Base-by-base conservation (phyloP, 2,113 vertebrate genomes). In the Jacana jacana region DNA sequence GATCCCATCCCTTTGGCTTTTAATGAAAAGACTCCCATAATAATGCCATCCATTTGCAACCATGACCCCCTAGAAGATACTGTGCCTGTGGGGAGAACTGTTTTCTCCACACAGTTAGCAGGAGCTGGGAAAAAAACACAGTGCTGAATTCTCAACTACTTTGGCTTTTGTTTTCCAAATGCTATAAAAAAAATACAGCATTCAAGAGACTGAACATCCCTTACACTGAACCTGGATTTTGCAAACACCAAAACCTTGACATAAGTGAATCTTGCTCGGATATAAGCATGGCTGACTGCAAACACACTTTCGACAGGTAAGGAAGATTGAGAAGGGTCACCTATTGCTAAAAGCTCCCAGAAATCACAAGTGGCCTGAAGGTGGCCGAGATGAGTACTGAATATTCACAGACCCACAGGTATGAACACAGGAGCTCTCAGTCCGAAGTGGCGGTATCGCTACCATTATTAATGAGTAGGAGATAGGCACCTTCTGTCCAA, bases 31-130 rank as follows among this genome's bases (percentile, higher is more conserved):
- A 81, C 66, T 92, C 78, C 60, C 58, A 52, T 37, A 78, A 95
- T 93, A 96, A 96, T 91, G 78, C 58, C 88, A 52, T 60, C 86
- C 81, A 92, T 96, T 95, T 61, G 95, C 92, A 96, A 68, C 57
- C 84, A 84, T 24, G 78, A 91, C 94, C 92, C 90, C 91, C 73
- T 91, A 81, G 84, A 91, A 96, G 92, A 94, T 83, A 91, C 77
- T 66, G 37, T 83, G 89, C 1, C 77, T 66, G 37, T 83, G 89
- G 1, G 60, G 91, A 88, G 63, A 96, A 93, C 81, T 51, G 63
- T 91, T 93, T 91, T 83, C 83, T 81, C 91, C 60, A 55, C 71
- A 70, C 44, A 79, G 85, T 63, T 25, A 81, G 82, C 79, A 60
- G 72, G 82, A 93, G 81, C 79, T 93, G 88, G 80, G 94, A 88